Base-by-base conservation (phyloP, 2,888 invertebrate genomes). In the Ophion ellenae region DNA sequence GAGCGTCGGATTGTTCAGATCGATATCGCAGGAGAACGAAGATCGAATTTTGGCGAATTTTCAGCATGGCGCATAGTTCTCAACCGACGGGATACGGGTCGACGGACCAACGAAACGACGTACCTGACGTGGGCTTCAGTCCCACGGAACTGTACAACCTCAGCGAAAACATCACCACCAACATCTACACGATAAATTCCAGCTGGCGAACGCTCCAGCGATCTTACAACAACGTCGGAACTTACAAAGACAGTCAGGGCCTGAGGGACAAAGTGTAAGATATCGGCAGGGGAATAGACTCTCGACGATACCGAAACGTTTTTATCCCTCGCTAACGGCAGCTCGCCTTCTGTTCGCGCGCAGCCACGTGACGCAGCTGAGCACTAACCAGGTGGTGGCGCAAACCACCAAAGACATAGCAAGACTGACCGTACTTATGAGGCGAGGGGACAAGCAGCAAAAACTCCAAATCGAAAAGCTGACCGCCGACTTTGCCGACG, bases 401-500 rank as follows among this genome's bases (percentile, higher is more conserved):
- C 96, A 96, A 47, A 97, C 97, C 0, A 97, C 96, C 67, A 96
- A 96, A 89, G 97, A 97, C 91, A 95, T 98, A 70, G 96, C 96
- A 88, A 95, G 97, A 84, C 94, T 98, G 36, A 97, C 96, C 59
- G 95, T 95, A 10, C 95, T 97, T 36, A 96, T 97, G 76, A 95
- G 96, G 17, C 95, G 96, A 87, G 97, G 97, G 0, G 97, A 97
- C 92, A 97, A 97, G 89, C 96, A 97, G 83, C 97, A 97, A 93
- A 97, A 97, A 91, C 94, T 98, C 87, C 98, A 98, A 94, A 96
- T 97, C 79, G 98, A 98, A 90, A 96, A 97, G 90, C 95, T 98
- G 17, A 97, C 97, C 14, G 97, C 96, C 89, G 97, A 97, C 90
- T 98, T 98, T 93, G 96, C 96, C 87, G 97, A 97, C 88, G 96